A percentile compares a stretch with the other conserved stretches of the same genome.
Evolutionary conservation across 2,797 vertebrate species (phyloP).

Genomic region (Sebastiscus albofasciatus): DNA sequence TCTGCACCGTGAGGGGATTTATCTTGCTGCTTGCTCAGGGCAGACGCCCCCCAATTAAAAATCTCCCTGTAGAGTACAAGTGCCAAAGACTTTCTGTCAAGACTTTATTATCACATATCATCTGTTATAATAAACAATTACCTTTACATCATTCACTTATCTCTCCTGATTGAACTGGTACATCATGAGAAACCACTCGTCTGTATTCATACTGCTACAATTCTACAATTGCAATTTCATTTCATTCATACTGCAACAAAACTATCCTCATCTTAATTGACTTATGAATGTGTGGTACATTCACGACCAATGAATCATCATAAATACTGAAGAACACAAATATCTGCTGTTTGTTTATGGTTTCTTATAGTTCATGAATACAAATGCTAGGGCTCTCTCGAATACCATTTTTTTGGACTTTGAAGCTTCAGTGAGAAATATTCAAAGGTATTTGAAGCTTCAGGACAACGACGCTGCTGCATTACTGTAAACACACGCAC

Average conservation of each 20-base stretch:
- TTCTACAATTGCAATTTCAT: too few species aligned
- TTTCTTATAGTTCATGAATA: not conserved
- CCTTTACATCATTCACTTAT: not conserved
- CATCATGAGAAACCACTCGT: conserved; percentile 12
- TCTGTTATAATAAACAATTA: not conserved
- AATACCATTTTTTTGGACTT: too few species aligned
- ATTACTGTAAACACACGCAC: too few species aligned
- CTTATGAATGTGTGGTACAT: not conserved
- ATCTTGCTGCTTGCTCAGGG: not conserved
- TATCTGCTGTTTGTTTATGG: not conserved
- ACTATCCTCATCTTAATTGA: not conserved
- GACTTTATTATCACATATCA: not conserved
- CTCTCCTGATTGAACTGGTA: not conserved
- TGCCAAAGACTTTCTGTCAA: not conserved
- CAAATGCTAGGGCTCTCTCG: not conserved
- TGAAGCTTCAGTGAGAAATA: too few species aligned
- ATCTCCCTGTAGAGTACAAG: not conserved
- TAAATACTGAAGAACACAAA: not conserved
- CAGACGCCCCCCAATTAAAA: not conserved
- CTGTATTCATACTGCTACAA: conserved; percentile 5
- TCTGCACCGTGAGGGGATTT: not conserved
- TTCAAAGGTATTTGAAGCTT: too few species aligned
- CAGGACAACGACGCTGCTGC: too few species aligned
- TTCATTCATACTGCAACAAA: not conserved
- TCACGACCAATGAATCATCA: not conserved